These are phyloP conservation scores for Chaetophractus vellerosus DNA, from an alignment of 2,797 vertebrate genomes.

Conservation along the genomic window DNA sequence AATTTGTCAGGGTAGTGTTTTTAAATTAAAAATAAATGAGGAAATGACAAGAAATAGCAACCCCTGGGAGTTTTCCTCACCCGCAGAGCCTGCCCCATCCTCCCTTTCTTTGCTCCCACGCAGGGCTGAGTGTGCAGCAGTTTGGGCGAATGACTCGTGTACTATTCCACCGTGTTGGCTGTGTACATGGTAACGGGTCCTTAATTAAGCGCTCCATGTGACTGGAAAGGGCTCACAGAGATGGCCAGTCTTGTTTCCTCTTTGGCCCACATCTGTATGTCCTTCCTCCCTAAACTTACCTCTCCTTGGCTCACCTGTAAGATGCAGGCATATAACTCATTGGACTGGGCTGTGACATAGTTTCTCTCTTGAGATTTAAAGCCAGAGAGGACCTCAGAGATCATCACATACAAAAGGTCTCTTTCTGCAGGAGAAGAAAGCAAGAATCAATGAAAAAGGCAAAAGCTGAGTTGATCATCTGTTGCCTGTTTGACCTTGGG, in stretches of 20 bases:
- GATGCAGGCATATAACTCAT: not conserved
- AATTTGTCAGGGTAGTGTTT: not conserved
- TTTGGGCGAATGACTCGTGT: accelerated
- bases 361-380: not conserved
- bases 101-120: not conserved
- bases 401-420: not conserved
- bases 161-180: not conserved
- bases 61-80: too few species aligned
- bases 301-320: not conserved
- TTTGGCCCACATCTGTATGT: not conserved
- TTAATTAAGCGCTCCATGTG: too few species aligned
- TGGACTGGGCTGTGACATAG: accelerated
- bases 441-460: not conserved
- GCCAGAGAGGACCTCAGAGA: not conserved
- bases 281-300: not conserved
- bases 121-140: too few species aligned
- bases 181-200: too few species aligned
- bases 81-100: too few species aligned
- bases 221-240: not conserved
- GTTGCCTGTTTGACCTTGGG: not conserved
- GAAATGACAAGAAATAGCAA: not conserved
- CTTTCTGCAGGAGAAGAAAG: not conserved
- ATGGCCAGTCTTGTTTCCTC: too few species aligned
- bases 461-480: not conserved
- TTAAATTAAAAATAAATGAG: not conserved